These are phyloP conservation scores for Calameuta idolon DNA, from an alignment of 2,888 invertebrate species.

Conservation along the genomic window DNA sequence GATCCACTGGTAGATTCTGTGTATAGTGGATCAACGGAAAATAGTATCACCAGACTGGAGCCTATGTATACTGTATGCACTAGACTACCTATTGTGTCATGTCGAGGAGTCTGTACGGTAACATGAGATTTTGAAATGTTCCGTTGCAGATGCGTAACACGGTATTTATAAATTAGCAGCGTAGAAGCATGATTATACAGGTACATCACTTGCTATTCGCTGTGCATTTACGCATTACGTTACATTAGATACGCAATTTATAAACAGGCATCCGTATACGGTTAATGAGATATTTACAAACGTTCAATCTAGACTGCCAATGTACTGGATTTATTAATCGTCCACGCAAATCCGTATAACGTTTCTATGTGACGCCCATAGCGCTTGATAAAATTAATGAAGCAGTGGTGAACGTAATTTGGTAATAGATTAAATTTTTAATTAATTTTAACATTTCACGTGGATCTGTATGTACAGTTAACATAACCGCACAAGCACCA, in stretches of 20 bases:
- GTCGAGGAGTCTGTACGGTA: neutral
- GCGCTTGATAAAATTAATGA: neutral
- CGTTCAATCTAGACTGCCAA: neutral
- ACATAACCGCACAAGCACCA: neutral
- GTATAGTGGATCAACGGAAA: neutral
- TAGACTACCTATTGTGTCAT: neutral
- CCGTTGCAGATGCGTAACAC: neutral
- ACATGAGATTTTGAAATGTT: neutral
- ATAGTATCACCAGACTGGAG: neutral
- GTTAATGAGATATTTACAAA: neutral
- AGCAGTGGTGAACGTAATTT: neutral
- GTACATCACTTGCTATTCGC: neutral
- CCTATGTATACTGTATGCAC: neutral
- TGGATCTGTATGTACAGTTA: neutral
- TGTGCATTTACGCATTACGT: neutral
- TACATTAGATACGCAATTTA: neutral
- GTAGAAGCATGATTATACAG: neutral
- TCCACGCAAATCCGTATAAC: neutral
- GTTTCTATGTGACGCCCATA: neutral
- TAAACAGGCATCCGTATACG: neutral
- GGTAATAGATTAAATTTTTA: neutral
- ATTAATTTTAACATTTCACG: neutral
- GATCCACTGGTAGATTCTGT: neutral
- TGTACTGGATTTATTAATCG: neutral
- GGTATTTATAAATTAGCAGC: neutral